Conservation (phyloP, 2,113 vertebrate genomes). For the Mungos mungo region DNA sequence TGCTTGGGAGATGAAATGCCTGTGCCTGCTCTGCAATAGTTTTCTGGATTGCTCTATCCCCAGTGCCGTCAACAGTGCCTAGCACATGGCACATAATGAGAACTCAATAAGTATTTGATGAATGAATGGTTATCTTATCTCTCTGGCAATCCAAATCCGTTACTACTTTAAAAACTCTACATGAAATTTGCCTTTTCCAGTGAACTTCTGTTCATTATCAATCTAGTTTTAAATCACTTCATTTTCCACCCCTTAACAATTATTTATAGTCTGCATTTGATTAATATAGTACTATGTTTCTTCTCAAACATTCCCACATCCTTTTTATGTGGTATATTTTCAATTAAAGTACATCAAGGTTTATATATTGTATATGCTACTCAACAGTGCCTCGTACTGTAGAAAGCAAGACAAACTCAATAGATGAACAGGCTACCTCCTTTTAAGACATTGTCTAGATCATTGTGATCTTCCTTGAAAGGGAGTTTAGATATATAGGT, state of each 20-base stretch:
- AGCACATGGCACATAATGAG: neutral
- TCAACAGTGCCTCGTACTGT: neutral
- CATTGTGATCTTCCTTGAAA: neutral
- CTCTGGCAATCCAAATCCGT: slow-evolving; percentile 23
- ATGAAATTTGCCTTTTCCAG: neutral
- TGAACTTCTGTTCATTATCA: neutral
- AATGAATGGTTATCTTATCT: neutral
- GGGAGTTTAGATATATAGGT: neutral
- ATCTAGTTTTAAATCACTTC: slow-evolving; percentile 24
- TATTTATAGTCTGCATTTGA: neutral
- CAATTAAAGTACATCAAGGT: neutral
- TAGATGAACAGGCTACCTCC: neutral
- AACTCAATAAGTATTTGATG: neutral
- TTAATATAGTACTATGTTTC: neutral
- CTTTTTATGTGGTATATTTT: neutral
- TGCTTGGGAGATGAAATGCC: neutral
- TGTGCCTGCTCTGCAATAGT: neutral
- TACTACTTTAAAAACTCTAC: neutral
- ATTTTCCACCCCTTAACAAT: neutral
- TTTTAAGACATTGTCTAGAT: slow-evolving; percentile 3
- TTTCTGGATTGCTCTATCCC: neutral
- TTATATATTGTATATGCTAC: neutral
- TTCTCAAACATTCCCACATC: neutral
- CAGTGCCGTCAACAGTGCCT: neutral
- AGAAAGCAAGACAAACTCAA: neutral